Conservation (phyloP, 2,888 invertebrate species). For the Agrilus cyanescens region DNA sequence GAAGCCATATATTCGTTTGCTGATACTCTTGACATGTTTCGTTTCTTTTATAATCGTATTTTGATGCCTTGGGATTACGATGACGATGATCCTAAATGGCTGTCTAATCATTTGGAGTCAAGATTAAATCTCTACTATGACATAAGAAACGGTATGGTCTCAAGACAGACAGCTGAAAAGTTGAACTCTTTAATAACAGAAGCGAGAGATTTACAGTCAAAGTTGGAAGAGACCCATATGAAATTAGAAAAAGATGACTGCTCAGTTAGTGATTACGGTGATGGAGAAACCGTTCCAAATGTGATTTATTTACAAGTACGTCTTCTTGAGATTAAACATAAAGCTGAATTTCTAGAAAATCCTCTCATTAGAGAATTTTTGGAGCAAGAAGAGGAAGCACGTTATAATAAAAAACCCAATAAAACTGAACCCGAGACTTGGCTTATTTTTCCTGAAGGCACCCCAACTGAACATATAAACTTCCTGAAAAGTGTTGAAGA, state of each 20-base stretch:
- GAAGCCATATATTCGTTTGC: constrained; percentile 39
- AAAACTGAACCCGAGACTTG: constrained; percentile 24
- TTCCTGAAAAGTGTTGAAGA: constrained; percentile 35
- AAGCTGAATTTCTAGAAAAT: constrained; percentile 48
- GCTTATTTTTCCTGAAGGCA: constrained; percentile 39
- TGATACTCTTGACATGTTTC: constrained; percentile 49
- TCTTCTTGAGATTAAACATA: constrained; percentile 43
- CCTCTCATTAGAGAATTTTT: constrained; percentile 42
- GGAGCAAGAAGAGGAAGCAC: constrained; percentile 17
- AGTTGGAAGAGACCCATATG: constrained; percentile 35
- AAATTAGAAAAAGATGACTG: constrained; percentile 32
- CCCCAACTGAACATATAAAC: constrained; percentile 36
- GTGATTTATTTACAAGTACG: constrained; percentile 44
- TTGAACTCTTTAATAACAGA: constrained; percentile 42
- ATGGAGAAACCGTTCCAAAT: constrained; percentile 30
- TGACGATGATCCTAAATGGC: constrained; percentile 48
- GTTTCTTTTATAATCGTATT: constrained; percentile 53
- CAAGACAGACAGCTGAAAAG: constrained; percentile 39
- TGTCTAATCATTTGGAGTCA: constrained; percentile 40
- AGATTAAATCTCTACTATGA: constrained; percentile 47
- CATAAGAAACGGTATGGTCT: constrained; percentile 41
- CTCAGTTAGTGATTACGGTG: constrained; percentile 28
- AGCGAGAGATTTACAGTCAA: constrained; percentile 40
- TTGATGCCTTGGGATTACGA: constrained; percentile 67
- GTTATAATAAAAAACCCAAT: constrained; percentile 7